Percentiles rank a stretch among this genome's conserved stretches.
phyloP scores from a whole-genome alignment of 1,140 invertebrate genomes.

The Achatina immaculata region DNA sequence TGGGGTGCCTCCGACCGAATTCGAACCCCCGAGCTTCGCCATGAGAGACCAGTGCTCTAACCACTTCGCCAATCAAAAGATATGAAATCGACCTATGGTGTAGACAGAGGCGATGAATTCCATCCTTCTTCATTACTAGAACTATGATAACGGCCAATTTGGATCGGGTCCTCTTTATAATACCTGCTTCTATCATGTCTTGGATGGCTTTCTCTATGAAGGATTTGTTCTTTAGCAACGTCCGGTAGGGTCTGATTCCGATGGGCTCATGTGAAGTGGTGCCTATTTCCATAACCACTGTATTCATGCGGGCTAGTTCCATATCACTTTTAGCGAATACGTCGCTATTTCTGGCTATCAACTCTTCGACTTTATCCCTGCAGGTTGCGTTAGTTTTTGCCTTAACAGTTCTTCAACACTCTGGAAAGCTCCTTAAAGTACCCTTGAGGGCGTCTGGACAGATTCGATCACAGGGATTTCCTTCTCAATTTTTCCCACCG shows the following conservation, averaged over 20 bases:
- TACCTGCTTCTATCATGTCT: conserved; percentile 42
- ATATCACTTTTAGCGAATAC: background rate
- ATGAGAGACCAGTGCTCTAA: too few species aligned
- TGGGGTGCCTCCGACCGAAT: too few species aligned
- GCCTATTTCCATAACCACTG: background rate
- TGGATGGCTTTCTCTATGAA: background rate
- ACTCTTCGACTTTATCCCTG: too few species aligned
- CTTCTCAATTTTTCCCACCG: too few species aligned
- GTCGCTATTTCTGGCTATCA: background rate
- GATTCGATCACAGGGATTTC: too few species aligned
- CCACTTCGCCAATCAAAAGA: too few species aligned
- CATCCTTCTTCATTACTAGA: conserved; percentile 54
- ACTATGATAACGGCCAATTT: conserved; percentile 59
- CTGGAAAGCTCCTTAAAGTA: too few species aligned
- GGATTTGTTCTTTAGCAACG: background rate
- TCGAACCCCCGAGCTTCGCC: too few species aligned
- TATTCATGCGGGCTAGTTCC: background rate
- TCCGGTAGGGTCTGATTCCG: background rate
- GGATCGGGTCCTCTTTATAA: conserved; percentile 30
- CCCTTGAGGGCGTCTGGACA: too few species aligned
- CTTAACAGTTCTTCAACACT: too few species aligned
- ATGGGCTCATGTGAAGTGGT: background rate
- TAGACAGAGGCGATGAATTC: conserved; percentile 50
- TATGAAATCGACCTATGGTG: conserved; percentile 53
- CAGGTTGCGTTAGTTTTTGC: too few species aligned